phyloP scores from a whole-genome alignment of 2,797 vertebrate species.

The Discoglossus pictus region DNA sequence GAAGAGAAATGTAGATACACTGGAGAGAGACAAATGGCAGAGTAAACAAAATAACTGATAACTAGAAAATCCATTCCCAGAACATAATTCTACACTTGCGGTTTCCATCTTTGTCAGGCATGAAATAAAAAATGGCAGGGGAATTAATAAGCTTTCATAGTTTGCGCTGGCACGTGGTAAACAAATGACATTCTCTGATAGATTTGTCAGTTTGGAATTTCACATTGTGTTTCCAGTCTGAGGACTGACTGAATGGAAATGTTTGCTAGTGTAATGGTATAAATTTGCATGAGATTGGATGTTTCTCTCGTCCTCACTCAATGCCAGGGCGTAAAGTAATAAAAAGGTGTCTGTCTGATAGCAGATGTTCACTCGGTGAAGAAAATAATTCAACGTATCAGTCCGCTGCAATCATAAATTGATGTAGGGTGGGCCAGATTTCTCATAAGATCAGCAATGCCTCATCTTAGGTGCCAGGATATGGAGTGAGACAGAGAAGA shows the following conservation, averaged over 20 bases:
- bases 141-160: constrained; percentile 56
- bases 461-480: no score
- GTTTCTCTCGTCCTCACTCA: constrained; percentile 26
- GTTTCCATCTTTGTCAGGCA: constrained; percentile 55
- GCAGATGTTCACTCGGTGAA: constrained; percentile 17
- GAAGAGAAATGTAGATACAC: constrained; percentile 58
- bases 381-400: constrained; percentile 27
- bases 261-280: constrained; percentile 47
- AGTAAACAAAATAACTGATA: constrained; percentile 50
- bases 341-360: constrained; percentile 23
- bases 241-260: constrained; percentile 45
- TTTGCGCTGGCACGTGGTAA: constrained; percentile 50
- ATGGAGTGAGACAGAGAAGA: no score
- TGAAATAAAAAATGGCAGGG: constrained; percentile 47
- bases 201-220: constrained; percentile 48
- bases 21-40: constrained; percentile 42
- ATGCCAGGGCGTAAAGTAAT: constrained; percentile 22
- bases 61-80: constrained; percentile 57
- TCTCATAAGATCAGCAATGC: no score
- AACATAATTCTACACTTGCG: constrained; percentile 54
- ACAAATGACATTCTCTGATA: constrained; percentile 55
- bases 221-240: constrained; percentile 41
- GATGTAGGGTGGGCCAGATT: no score
- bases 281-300: constrained; percentile 50
- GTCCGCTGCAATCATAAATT: constrained; percentile 8